Evolutionary conservation across 2,113 vertebrate species (phyloP).

Genomic region (Pipa parva): DNA sequence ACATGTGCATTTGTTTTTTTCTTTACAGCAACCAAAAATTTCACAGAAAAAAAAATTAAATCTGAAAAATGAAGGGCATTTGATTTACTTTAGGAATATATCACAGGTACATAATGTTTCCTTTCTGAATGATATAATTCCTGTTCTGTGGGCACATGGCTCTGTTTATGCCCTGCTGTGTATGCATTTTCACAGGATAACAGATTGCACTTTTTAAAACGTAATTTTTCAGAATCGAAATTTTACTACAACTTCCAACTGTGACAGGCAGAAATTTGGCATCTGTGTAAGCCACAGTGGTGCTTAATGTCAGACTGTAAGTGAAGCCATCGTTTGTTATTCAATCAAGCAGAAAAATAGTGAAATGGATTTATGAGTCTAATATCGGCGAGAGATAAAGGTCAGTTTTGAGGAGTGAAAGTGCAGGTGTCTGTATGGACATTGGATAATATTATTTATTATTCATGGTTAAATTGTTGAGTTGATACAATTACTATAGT

Average conservation of each 20-base stretch:
- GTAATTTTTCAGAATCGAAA: conserved; percentile 47
- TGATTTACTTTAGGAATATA: no score
- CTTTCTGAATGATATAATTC: not conserved
- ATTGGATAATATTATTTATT: conserved; percentile 50
- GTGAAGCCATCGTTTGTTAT: conserved; percentile 53
- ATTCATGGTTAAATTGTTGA: conserved; percentile 41
- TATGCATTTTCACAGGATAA: conserved; percentile 42
- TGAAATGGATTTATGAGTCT: conserved; percentile 54
- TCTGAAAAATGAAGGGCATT: not conserved
- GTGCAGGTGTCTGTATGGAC: conserved; percentile 47
- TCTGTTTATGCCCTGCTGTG: conserved; percentile 34
- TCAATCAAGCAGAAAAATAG: conserved; percentile 52
- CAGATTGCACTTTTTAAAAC: conserved; percentile 48
- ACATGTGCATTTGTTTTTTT: no score
- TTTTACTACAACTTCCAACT: conserved; percentile 36
- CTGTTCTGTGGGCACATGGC: not conserved
- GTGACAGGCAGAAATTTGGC: conserved; percentile 27
- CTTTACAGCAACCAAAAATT: not conserved
- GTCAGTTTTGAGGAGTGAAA: conserved; percentile 51
- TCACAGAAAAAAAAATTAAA: not conserved
- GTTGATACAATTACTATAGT: conserved; percentile 28
- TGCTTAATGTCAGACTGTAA: conserved; percentile 48
- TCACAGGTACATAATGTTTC: not conserved
- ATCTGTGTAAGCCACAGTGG: conserved; percentile 20
- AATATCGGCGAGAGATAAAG: conserved; percentile 50